Conservation (phyloP, 2,797 vertebrate genomes). For the Argya squamiceps region DNA sequence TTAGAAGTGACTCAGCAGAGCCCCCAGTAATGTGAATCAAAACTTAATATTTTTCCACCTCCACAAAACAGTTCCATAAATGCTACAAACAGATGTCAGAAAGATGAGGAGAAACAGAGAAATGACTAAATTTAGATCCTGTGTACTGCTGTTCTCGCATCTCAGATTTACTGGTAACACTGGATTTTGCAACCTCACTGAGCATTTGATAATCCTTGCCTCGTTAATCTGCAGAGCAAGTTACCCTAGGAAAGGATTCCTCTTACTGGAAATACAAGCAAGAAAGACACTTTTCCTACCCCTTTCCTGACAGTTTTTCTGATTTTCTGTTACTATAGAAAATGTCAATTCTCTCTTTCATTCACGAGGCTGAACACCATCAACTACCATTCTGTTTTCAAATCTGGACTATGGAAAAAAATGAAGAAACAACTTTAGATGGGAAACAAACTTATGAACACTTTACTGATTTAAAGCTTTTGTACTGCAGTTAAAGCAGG, state of each 20-base stretch:
- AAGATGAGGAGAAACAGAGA: not conserved
- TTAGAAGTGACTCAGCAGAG: not conserved
- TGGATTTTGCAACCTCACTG: not conserved
- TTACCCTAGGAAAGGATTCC: not conserved
- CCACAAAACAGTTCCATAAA: not conserved
- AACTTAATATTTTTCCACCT: not conserved
- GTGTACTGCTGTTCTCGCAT: not conserved
- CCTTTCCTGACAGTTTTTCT: not conserved
- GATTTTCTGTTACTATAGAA: not conserved
- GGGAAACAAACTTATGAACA: not conserved
- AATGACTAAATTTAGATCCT: not conserved
- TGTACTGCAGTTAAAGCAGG: not conserved
- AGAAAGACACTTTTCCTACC: not conserved
- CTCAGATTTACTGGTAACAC: not conserved
- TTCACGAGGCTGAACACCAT: not conserved
- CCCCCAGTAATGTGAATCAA: not conserved
- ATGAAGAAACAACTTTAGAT: not conserved
- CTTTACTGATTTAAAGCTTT: not conserved
- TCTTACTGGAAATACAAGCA: not conserved
- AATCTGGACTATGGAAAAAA: not conserved
- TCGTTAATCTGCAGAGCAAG: not conserved
- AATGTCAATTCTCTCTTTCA: not conserved
- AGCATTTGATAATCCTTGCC: not conserved
- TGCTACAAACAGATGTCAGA: conserved; percentile 17
- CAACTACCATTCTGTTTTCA: not conserved